phyloP scores from a whole-genome alignment of 2,113 vertebrate species.

The Cyanoderma ruficeps region DNA sequence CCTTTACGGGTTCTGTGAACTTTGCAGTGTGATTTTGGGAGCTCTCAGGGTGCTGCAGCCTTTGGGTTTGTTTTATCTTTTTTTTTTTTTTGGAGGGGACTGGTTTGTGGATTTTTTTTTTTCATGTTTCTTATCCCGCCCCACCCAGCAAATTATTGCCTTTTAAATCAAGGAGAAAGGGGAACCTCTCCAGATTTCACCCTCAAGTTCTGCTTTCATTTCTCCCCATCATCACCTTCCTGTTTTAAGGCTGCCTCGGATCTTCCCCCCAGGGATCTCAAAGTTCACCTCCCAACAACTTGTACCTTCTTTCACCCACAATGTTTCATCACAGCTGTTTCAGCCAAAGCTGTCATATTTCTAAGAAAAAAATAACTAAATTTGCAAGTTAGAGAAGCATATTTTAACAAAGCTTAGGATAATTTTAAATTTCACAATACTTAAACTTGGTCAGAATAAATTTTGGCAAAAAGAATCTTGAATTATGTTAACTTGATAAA shows the following conservation, averaged over 20 bases:
- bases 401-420: too few species aligned
- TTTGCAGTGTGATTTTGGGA: not conserved
- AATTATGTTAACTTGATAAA: too few species aligned
- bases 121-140: not conserved
- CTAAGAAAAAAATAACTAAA: too few species aligned
- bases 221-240: not conserved
- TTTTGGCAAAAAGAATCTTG: too few species aligned
- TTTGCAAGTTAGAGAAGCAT: too few species aligned
- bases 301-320: too few species aligned
- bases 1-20: too few species aligned
- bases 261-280: not conserved
- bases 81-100: not conserved
- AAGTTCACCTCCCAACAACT: not conserved
- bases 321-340: too few species aligned
- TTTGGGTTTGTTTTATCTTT: not conserved
- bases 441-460: too few species aligned
- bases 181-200: not conserved
- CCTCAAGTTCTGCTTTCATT: not conserved
- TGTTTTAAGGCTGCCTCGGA: not conserved
- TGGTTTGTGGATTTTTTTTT: too few species aligned
- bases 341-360: too few species aligned
- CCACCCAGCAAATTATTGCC: not conserved
- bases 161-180: not conserved
- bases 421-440: too few species aligned
- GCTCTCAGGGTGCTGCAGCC: not conserved